Evolutionary conservation across 2,113 vertebrate genomes (phyloP).

Genomic region (Falco punctatus): DNA sequence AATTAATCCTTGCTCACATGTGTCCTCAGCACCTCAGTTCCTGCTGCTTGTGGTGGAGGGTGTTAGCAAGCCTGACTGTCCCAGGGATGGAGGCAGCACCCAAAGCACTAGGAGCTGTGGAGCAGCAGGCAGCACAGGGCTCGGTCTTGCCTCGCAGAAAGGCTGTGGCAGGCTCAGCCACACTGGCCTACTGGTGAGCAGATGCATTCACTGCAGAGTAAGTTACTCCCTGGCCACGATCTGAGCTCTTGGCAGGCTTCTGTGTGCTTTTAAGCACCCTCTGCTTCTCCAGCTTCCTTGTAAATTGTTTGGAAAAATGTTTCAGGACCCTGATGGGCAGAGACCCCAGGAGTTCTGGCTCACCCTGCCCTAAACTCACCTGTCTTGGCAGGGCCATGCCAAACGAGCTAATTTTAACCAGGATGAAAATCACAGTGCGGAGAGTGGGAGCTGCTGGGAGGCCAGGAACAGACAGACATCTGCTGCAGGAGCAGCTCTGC

Average conservation of each 20-base stretch:
- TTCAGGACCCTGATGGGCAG: not conserved
- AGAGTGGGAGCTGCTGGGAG: not conserved
- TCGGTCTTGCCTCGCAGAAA: not conserved
- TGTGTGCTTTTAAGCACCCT: not conserved
- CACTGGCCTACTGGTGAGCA: rapidly evolving
- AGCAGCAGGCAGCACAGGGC: not conserved
- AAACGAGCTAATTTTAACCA: not conserved
- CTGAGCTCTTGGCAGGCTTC: not conserved
- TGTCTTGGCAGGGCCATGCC: not conserved
- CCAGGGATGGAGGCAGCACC: not conserved
- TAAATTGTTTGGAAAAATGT: not conserved
- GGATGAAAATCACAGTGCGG: not conserved
- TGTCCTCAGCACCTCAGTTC: rapidly evolving
- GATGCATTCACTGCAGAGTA: not conserved
- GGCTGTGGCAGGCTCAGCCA: not conserved
- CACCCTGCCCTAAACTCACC: not conserved
- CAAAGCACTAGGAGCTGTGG: not conserved
- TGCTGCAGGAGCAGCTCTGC: not conserved
- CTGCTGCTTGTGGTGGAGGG: not conserved
- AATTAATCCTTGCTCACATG: not conserved
- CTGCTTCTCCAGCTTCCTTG: not conserved
- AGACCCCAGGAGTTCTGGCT: not conserved
- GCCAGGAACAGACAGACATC: rapidly evolving
- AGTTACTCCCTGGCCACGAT: not conserved
- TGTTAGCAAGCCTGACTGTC: not conserved